A percentile compares a stretch with the other conserved stretches of the same genome.
These are phyloP conservation scores for Drosophila flavopinicola DNA, from an alignment of 2,888 invertebrate genomes.

Conservation along the genomic window DNA sequence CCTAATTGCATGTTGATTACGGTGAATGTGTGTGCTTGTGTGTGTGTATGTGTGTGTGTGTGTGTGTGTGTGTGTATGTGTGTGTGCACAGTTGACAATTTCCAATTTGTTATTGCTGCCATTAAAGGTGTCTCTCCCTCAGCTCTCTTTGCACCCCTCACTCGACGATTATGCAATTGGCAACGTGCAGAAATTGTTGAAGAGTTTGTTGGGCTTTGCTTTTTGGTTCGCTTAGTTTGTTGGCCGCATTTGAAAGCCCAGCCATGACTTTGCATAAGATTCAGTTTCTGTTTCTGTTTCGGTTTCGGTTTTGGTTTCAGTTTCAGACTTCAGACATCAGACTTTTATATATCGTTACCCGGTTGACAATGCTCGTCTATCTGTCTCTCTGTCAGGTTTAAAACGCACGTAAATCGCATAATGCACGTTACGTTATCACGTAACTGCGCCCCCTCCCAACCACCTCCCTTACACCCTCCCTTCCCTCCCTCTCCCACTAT, in stretches of 20 bases:
- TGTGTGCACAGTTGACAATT: constrained; percentile 68
- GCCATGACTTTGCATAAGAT: constrained; percentile 80
- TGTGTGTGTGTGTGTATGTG: constrained; percentile 26
- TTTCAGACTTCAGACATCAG: constrained; percentile 37
- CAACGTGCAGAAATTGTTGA: constrained; percentile 75
- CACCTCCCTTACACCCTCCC: neutral
- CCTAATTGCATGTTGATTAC: constrained; percentile 77
- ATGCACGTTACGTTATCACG: constrained; percentile 67
- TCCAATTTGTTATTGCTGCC: constrained; percentile 70
- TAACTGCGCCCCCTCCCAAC: constrained; percentile 19
- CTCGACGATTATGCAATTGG: constrained; percentile 66
- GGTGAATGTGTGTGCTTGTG: constrained; percentile 19
- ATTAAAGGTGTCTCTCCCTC: constrained; percentile 62
- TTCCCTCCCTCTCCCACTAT: no score
- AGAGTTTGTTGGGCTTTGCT: constrained; percentile 49
- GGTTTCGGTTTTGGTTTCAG: constrained; percentile 21
- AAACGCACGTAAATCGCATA: constrained; percentile 73
- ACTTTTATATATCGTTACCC: constrained; percentile 36
- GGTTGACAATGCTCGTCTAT: constrained; percentile 53
- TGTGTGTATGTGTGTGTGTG: constrained; percentile 11
- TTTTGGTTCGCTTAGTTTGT: constrained; percentile 51
- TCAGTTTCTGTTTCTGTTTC: constrained; percentile 42
- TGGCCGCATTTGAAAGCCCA: constrained; percentile 59
- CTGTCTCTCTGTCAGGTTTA: constrained; percentile 30
- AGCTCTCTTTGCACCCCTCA: constrained; percentile 8